Base-by-base conservation (phyloP, 2,797 vertebrate species). In the Chelon labrosus region DNA sequence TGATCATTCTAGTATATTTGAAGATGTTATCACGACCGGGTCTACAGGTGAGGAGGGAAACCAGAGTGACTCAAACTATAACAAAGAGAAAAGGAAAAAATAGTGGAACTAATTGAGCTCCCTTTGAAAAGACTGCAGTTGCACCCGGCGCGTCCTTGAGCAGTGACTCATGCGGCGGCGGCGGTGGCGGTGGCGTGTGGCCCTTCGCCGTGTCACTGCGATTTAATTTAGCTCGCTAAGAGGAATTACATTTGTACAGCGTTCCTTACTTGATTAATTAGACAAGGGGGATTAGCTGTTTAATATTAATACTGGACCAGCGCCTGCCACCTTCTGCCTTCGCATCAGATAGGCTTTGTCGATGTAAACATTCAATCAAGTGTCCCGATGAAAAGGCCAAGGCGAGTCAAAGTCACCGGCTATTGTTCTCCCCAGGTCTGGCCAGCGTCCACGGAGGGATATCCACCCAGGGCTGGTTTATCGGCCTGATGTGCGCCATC, bases 391-490 rank as follows among this genome's bases (percentile, higher is more conserved):
- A 85, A 89, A 92, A 88, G 91, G 85, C 75, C 81, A 88, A 84
- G 89, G 83, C 61, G 47, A 88, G 87, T 91, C 89, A 93, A 92
- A 90, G 92, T 92, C 92, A 91, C 55, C 1, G 60, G 38, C 38
- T 80, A 11, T 86, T 92, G 77, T 93, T 85, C 87, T 84, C 70
- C 46, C 71, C 93, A 99, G 98, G 96, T 90, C 94, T 96, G 38
- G 95, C 96, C 63, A 97, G 96, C 77, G 90, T 96, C 82, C 96
- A 97, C 0, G 96, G 95, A 27, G 95, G 96, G 82, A 96, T 99
- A 84, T 96, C 98, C 75, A 97, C 96, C 60, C 96, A 97, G 91
- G 97, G 98, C 80, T 99, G 98, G 98, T 98, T 99, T 85, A 98
- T 99, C 71, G 98, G 98, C 70, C 75, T 99, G 89, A 98, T 99